Evolutionary conservation across 2,113 vertebrate species (phyloP), one percentile per base, ranked within the genome.

Genomic region (Thermophis baileyi): DNA sequence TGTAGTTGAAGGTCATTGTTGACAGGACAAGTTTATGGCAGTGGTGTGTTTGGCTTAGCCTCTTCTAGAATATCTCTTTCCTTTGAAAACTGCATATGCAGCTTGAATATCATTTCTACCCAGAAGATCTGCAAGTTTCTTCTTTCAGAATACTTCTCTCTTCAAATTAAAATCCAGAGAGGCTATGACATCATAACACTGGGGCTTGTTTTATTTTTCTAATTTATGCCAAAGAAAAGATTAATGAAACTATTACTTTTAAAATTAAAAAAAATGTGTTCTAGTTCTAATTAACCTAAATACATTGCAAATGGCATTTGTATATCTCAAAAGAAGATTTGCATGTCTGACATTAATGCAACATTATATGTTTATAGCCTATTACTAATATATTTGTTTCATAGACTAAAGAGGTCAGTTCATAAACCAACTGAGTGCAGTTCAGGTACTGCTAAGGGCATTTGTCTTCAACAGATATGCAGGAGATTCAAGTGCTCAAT

Each of bases 261-360:
- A 27, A 54, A 27, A 93, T 89, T 30, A 0, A 6, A 51, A 90
- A 54, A 91, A 10, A 0, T 7, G 74, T 25, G 18, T 16, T 54
- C 55, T 53, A 2, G n/a, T 1, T 90, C 55, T 85, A 55, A 49
- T 3, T 0, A 1, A 27, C 20, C 81, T 85, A 85, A 46, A 5
- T 60, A 60, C 16, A 24, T 57, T 57, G 3, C 24, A 40, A 89
- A 47, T 53, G 55, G 51, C 49, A 63, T 63, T n/a, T 63, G 30
- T 30, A 93, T 12, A 60, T 90, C 18, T 9, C 1, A 44, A 12
- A 11, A 88, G 10, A 4, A 89, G 24, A 25, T 81, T 89, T 3
- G 24, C 92, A 4, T 89, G 0, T 86, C 14, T 88, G 20, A 14
- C 16, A 60, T 89, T 93, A 95, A 94, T 60, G 74, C 89, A 53